phyloP scores from a whole-genome alignment of 2,888 invertebrate genomes.

The Microchrysa polita region DNA sequence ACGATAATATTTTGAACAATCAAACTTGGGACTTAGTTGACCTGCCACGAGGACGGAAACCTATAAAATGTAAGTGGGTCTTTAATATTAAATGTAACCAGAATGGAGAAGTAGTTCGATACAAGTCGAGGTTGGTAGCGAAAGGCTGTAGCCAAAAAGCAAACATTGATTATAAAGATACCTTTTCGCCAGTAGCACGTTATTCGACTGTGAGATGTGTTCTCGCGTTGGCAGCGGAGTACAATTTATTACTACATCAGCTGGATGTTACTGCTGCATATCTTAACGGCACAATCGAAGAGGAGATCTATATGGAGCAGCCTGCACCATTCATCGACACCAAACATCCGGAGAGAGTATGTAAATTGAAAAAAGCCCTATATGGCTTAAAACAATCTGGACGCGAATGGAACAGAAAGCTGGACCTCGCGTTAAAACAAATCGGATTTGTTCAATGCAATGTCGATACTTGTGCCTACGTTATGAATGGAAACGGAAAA shows the following conservation, averaged over 20 bases:
- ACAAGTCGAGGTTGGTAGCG: neutral
- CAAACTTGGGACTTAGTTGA: too few relatives aligned
- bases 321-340: neutral
- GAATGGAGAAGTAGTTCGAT: neutral
- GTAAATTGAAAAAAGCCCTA: too few relatives aligned
- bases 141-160: neutral
- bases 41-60: too few relatives aligned
- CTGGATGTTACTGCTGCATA: neutral
- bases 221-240: neutral
- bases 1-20: too few relatives aligned
- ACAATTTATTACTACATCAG: neutral
- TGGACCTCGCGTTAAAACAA: too few relatives aligned
- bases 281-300: neutral
- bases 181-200: neutral
- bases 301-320: neutral
- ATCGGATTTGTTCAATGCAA: too few relatives aligned
- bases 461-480: too few relatives aligned
- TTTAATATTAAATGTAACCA: neutral
- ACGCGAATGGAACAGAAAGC: too few relatives aligned
- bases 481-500: too few relatives aligned
- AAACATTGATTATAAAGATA: neutral
- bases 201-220: neutral
- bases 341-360: too few relatives aligned
- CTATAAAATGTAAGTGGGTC: constrained; percentile 12
- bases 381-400: too few relatives aligned